Base-by-base conservation (phyloP, 2,888 invertebrate genomes). In the Acrocyrtus sp. region DNA sequence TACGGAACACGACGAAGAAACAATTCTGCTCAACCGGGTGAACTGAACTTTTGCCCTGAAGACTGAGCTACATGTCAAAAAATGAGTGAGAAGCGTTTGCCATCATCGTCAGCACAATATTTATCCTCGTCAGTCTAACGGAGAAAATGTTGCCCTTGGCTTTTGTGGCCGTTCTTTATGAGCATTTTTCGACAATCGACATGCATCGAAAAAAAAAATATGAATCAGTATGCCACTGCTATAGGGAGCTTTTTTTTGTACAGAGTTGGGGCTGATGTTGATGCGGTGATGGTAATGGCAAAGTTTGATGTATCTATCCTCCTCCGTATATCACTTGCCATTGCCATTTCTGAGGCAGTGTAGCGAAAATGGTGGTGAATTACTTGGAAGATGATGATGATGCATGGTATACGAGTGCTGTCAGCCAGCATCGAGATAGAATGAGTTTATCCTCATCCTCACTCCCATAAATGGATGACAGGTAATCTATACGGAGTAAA, bases 401-500 rank as follows among this genome's bases (percentile, higher is more conserved):
- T 22, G n/a, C n/a, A n/a, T n/a, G n/a, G n/a, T n/a, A n/a, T n/a
- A 48, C 43, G 58, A 72, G 65, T 72, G 72, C 63, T 72, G 70
- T 65, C 72, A 72, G n/a, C n/a, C n/a, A n/a, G 72, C 72, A 72
- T n/a, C n/a, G 34, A 50, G 62, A 63, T 60, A 70, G 62, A 70
- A 56, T 70, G 62, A 68, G 60, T 68, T 54, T n/a, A n/a, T n/a
- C n/a, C n/a, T n/a, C n/a, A 68, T 68, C 65, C 61, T 45, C 63
- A 53, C 24, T 65, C 51, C 72, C 72, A 72, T 72, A 72, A 72
- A 72, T 65, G 72, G 72, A 72, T 72, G 65, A 72, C 63, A 72
- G 58, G 70, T 63, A 65, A 72, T 72, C 65, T 61, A 65, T 65
- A 65, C 34, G 54, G 48, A 56, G 56, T n/a, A n/a, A n/a, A 56